Evolutionary conservation across 2,797 vertebrate species (phyloP).

Genomic region (Chaenodraco wilsoni): DNA sequence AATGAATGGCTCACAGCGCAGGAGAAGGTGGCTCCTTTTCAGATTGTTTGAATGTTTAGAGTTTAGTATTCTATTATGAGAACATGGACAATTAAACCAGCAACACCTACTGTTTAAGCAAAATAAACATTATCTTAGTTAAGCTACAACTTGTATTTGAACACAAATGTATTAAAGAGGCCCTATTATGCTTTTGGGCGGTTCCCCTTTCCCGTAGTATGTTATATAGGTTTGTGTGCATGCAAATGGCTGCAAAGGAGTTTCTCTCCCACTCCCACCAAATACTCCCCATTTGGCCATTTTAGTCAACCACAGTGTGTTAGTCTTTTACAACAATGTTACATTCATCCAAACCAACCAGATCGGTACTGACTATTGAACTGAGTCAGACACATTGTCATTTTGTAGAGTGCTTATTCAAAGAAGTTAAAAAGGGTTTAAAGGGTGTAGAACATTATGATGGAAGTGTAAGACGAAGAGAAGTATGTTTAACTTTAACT

Average conservation of each 20-base stretch:
- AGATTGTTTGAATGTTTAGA: slow-evolving; percentile 5
- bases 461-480: too few species aligned
- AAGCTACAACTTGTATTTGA: background rate
- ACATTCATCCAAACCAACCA: background rate
- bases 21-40: slow-evolving; percentile 23
- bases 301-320: background rate
- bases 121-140: background rate
- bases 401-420: too few species aligned
- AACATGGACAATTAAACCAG: slow-evolving; percentile 8
- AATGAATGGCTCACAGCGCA: slow-evolving; percentile 25
- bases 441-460: too few species aligned
- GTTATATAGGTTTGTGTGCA: too few species aligned
- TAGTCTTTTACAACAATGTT: background rate
- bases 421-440: too few species aligned
- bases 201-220: too few species aligned
- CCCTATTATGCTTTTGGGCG: too few species aligned
- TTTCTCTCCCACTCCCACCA: background rate
- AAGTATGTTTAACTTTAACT: too few species aligned
- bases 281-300: background rate
- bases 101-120: background rate
- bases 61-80: slow-evolving; percentile 12
- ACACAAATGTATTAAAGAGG: background rate
- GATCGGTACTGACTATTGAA: background rate
- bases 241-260: too few species aligned
- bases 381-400: background rate